These are phyloP conservation scores for Cnemophilus loriae DNA, from an alignment of 2,113 vertebrate genomes.

Conservation along the genomic window DNA sequence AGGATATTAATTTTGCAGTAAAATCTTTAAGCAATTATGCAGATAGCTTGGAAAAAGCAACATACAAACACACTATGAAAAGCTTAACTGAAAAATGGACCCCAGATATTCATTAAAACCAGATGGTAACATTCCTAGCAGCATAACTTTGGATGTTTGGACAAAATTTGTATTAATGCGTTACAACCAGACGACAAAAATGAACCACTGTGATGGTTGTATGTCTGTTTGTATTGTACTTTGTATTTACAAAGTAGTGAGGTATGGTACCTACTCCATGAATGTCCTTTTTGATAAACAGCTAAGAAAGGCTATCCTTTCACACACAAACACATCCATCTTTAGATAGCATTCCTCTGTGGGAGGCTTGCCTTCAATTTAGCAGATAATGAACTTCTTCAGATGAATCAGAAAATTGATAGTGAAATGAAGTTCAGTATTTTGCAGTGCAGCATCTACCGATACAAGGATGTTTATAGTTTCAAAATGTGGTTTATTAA, in stretches of 20 bases:
- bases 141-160: slow-evolving; percentile 71
- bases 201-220: background rate
- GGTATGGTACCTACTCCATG: slow-evolving; percentile 11
- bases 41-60: slow-evolving; percentile 86
- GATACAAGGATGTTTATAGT: slow-evolving; percentile 5
- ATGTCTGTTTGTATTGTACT: slow-evolving; percentile 1
- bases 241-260: slow-evolving; percentile 58
- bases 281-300: slow-evolving; percentile 53
- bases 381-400: slow-evolving; percentile 73
- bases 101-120: slow-evolving; percentile 90
- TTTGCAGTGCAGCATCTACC: slow-evolving; percentile 3
- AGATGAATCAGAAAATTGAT: slow-evolving; percentile 71
- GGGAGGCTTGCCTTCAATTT: slow-evolving; percentile 70
- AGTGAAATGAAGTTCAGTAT: slow-evolving; percentile 64
- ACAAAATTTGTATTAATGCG: slow-evolving; percentile 70
- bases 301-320: slow-evolving; percentile 50
- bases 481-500: slow-evolving; percentile 42
- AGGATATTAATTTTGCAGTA: slow-evolving; percentile 93
- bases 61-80: slow-evolving; percentile 92
- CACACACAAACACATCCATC: slow-evolving; percentile 62
- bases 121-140: slow-evolving; percentile 88
- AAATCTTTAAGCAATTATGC: slow-evolving; percentile 98
- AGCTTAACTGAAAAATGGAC: slow-evolving; percentile 87
- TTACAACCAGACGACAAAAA: slow-evolving; percentile 58
- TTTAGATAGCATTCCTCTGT: slow-evolving; percentile 68